A percentile compares a stretch with the other conserved stretches of the same genome.
These are phyloP conservation scores for Intellagama lesueurii DNA, from an alignment of 2,797 vertebrate species.

Conservation along the genomic window DNA sequence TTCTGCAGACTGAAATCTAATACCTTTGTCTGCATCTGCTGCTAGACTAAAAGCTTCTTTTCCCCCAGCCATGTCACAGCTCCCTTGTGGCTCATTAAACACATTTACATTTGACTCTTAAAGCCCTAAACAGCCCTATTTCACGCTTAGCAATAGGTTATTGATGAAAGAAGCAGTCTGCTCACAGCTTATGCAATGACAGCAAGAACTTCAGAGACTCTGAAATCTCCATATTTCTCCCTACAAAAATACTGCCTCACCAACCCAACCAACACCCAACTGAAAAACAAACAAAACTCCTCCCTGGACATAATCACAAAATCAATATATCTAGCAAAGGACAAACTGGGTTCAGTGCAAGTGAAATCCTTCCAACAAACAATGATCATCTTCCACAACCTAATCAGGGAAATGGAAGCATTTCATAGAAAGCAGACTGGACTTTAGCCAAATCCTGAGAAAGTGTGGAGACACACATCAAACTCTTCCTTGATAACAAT, in stretches of 20 bases:
- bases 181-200: slow-evolving; percentile 40
- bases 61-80: slow-evolving; percentile 71
- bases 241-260: slow-evolving; percentile 19
- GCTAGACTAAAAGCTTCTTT: slow-evolving; percentile 78
- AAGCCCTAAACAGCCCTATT: slow-evolving; percentile 78
- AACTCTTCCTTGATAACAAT: background rate
- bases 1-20: slow-evolving; percentile 81
- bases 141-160: slow-evolving; percentile 73
- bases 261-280: no score
- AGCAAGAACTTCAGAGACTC: slow-evolving; percentile 44
- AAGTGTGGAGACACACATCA: background rate
- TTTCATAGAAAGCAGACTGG: slow-evolving; percentile 21
- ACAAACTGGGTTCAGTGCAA: background rate
- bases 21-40: slow-evolving; percentile 82
- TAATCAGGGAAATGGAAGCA: background rate
- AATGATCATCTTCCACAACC: background rate
- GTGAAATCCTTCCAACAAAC: no score
- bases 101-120: slow-evolving; percentile 85
- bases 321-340: slow-evolving; percentile 5
- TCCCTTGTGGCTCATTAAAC: slow-evolving; percentile 83
- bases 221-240: slow-evolving; percentile 34
- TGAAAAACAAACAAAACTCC: background rate
- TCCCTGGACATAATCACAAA: slow-evolving; percentile 17
- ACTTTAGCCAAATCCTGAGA: slow-evolving; percentile 10
- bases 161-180: slow-evolving; percentile 71